A percentile compares a stretch with the other conserved stretches of the same genome.
Conservation (phyloP, 2,113 vertebrate species). For the Onychorhynchus coronatus region DNA sequence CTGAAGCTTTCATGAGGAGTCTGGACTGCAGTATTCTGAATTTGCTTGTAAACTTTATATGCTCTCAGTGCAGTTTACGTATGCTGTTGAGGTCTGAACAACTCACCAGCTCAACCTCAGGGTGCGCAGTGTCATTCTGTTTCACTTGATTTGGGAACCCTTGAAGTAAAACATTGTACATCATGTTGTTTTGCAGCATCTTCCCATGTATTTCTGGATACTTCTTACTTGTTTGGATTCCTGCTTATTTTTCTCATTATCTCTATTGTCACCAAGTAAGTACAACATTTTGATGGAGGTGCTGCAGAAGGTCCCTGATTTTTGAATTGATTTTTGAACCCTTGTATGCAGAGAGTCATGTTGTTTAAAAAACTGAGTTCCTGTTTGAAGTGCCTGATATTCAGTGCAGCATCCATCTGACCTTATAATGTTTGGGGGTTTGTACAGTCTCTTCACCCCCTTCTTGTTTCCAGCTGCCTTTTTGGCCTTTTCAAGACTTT, state of each 20-base stretch:
- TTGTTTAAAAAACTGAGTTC: background rate
- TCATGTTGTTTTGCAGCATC: background rate
- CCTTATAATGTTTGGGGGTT: background rate
- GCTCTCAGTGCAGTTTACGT: background rate
- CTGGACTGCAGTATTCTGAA: background rate
- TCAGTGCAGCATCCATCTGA: background rate
- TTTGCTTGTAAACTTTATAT: background rate
- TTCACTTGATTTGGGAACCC: background rate
- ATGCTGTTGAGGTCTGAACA: background rate
- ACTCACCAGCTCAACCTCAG: background rate
- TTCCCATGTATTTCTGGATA: background rate
- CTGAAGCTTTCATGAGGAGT: background rate
- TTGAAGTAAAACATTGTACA: background rate
- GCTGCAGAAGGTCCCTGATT: background rate
- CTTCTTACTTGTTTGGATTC: background rate
- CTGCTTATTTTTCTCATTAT: background rate
- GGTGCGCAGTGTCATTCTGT: background rate
- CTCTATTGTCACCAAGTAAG: background rate
- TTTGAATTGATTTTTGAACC: background rate
- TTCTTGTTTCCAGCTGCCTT: background rate
- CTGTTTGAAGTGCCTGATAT: background rate
- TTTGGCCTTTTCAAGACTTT: background rate
- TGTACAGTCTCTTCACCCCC: background rate
- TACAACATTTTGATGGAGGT: background rate
- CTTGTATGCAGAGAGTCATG: accelerated